Evolutionary conservation across 1,140 invertebrate genomes (phyloP).

Genomic region (Polypedilum vanderplanki): DNA sequence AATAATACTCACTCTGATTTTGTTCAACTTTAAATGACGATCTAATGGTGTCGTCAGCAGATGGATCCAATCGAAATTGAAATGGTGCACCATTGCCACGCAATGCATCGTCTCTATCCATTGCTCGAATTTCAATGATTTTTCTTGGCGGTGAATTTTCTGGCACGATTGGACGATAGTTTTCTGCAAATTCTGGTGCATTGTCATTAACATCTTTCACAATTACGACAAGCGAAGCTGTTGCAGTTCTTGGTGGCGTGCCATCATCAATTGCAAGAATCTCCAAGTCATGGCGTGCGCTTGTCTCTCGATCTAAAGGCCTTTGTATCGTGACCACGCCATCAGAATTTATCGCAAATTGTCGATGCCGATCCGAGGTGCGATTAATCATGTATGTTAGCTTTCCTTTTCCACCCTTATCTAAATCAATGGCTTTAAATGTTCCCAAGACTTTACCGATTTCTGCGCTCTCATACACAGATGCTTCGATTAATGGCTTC

Average conservation of each 20-base stretch:
- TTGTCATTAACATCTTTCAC: conserved; percentile 65
- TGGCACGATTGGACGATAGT: conserved; percentile 55
- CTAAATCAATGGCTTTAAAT: conserved; percentile 56
- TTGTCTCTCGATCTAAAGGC: conserved; percentile 50
- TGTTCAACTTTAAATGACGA: conserved; percentile 56
- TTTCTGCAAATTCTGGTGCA: conserved; percentile 49
- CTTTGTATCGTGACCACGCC: conserved; percentile 56
- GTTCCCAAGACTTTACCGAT: conserved; percentile 54
- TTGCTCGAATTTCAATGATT: conserved; percentile 56
- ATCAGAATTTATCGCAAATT: conserved; percentile 53
- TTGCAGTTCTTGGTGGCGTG: conserved; percentile 55
- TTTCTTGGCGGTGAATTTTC: conserved; percentile 54
- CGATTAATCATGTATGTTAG: conserved; percentile 54
- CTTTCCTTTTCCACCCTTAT: conserved; percentile 51
- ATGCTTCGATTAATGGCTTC: conserved; percentile 52
- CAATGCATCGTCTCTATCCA: conserved; percentile 56
- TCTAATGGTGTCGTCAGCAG: conserved; percentile 53
- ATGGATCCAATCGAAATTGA: conserved; percentile 53
- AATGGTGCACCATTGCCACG: conserved; percentile 60
- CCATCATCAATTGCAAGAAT: conserved; percentile 59
- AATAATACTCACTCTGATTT: conserved; percentile 49
- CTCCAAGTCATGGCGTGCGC: conserved; percentile 52
- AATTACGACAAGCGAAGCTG: conserved; percentile 57
- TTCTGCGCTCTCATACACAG: conserved; percentile 56
- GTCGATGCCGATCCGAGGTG: conserved; percentile 51